phyloP scores from a whole-genome alignment of 1,140 invertebrate genomes.

The Drosophila persimilis region DNA sequence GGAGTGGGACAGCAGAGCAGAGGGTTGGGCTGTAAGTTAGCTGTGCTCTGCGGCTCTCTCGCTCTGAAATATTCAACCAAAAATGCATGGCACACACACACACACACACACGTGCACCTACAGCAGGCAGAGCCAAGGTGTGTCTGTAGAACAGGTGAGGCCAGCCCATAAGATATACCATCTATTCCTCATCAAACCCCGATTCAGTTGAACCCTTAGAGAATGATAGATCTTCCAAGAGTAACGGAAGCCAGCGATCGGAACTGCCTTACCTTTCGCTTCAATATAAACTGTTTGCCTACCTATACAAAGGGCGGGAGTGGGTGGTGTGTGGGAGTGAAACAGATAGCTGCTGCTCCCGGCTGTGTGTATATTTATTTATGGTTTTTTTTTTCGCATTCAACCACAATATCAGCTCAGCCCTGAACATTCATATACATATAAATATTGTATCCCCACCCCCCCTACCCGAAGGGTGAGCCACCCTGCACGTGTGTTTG shows the following conservation, averaged over 20 bases:
- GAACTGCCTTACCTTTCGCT: no score
- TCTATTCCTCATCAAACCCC: no score
- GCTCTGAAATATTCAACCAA: conserved; percentile 70
- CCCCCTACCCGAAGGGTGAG: not conserved
- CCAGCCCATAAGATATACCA: no score
- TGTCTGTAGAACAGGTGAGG: not conserved
- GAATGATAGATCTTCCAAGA: no score
- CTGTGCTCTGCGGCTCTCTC: conserved; percentile 27
- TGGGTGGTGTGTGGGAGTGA: not conserved
- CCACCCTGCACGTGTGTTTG: conserved; percentile 7
- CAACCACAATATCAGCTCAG: conserved; percentile 9
- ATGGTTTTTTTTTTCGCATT: conserved; percentile 30
- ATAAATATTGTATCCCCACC: conserved; percentile 10
- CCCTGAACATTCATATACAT: conserved; percentile 5
- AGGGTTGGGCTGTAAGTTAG: conserved; percentile 54
- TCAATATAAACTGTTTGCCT: conserved; percentile 34
- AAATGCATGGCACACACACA: conserved; percentile 58
- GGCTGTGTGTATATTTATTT: conserved; percentile 24
- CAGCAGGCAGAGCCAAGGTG: not conserved
- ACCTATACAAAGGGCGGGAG: conserved; percentile 51
- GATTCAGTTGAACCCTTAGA: no score
- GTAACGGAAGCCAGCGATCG: no score
- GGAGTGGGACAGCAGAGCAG: not conserved
- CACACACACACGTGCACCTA: conserved; percentile 26
- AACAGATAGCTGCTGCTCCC: not conserved